Percentiles rank a stretch among this genome's conserved stretches.
Evolutionary conservation across 2,797 vertebrate species (phyloP).

Genomic region (Amblyopsis hoosieri): DNA sequence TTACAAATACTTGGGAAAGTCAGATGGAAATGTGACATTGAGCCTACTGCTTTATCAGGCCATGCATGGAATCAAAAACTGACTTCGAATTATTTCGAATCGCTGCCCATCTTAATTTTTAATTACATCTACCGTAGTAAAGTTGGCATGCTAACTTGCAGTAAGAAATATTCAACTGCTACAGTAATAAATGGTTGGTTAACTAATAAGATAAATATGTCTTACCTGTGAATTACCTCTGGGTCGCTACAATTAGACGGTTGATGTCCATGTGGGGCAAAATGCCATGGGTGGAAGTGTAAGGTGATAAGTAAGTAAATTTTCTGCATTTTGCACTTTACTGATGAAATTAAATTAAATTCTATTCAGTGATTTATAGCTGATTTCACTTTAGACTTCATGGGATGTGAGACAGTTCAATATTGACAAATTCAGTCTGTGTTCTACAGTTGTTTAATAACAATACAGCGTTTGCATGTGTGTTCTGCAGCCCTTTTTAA

Average conservation of each 20-base stretch:
- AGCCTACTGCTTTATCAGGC: background rate
- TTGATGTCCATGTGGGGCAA: conserved; percentile 2
- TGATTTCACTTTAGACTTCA: background rate
- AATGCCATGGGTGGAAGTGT: conserved; percentile 2
- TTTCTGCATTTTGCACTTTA: conserved; percentile 6
- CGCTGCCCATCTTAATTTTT: background rate
- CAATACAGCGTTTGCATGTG: no score
- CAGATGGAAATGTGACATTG: conserved; percentile 1
- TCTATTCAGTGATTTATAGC: conserved; percentile 13
- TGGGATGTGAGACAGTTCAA: no score
- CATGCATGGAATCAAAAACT: background rate
- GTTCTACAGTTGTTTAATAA: no score
- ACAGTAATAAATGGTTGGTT: background rate
- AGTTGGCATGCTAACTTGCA: background rate
- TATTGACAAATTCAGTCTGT: no score
- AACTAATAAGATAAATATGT: no score
- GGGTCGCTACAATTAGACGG: background rate
- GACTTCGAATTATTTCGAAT: background rate
- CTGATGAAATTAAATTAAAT: conserved; percentile 4
- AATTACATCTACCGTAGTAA: background rate
- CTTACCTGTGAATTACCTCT: background rate
- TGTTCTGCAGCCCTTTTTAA: no score
- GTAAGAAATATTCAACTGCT: background rate
- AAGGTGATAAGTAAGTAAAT: conserved; percentile 12
- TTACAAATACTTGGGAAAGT: background rate